Evolutionary conservation across 1,140 invertebrate species (phyloP), one percentile per base, ranked within the genome.

Genomic region (Brachionus asplanchnoidis): DNA sequence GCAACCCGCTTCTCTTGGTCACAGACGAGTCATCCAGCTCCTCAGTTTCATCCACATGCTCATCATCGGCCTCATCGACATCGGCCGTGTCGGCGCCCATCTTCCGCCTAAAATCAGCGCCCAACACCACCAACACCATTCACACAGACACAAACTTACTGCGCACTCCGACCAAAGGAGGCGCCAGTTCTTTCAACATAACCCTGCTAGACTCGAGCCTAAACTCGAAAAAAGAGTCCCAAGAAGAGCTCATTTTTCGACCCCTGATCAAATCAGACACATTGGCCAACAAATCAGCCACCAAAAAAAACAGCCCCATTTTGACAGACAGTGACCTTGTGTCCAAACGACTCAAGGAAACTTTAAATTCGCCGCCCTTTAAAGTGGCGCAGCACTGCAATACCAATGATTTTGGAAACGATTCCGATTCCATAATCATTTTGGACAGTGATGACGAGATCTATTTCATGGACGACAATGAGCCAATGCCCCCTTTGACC

Each of bases 401-500:
- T 46, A 0, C 2, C 2, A 46, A 14, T 46, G 14, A 44, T 26
- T 53, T 36, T 7, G 26, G 20, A 20, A 77, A 50, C 17, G 73
- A 77, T n/a, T 77, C 44, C 6, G 73, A 77, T 50, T 77, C 20
- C 11, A 50, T 77, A 14, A 77, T 77, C 8, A 77, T 77, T 0
- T 32, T 46, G 42, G 73, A 77, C 9, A 77, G 73, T 77, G 73
- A 77, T 50, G 44, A 77, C 32, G 73, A 77, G 5, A 44, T 77
- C 1, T 77, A 77, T 77, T 77, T 77, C 42, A 77, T 77, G 73
- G 73, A 77, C 20, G 73, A 77, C 17, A 50, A 77, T 77, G 73
- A 77, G 14, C 9, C 11, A n/a, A 23, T 77, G 23, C 40, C 42
- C 14, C 12, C 17, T 4, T 12, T 50, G 23, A 7, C 26, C 8